phyloP scores from a whole-genome alignment of 2,797 vertebrate genomes.

The Hypotaenidia okinawae region DNA sequence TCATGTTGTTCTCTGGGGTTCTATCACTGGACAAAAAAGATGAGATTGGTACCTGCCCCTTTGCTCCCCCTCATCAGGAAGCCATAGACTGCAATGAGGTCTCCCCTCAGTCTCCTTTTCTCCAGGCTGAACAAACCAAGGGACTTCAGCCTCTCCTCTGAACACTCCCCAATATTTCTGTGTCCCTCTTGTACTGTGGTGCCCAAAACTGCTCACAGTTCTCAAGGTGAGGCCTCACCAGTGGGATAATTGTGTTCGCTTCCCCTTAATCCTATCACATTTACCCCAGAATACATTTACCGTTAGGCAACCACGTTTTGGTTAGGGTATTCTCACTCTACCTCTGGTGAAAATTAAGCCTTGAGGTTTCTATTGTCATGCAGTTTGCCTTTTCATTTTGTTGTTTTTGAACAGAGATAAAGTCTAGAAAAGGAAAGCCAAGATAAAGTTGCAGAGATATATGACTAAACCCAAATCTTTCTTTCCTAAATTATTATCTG shows the following conservation, averaged over 20 bases:
- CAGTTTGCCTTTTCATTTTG: background rate
- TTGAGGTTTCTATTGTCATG: background rate
- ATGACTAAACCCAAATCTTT: slow-evolving; percentile 49
- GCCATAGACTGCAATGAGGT: too few species aligned
- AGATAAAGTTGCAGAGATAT: slow-evolving; percentile 43
- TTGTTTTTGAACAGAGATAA: slow-evolving; percentile 41
- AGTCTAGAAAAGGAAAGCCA: slow-evolving; percentile 18
- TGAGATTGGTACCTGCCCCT: too few species aligned
- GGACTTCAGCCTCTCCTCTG: too few species aligned
- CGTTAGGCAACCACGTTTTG: background rate
- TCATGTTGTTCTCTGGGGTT: too few species aligned
- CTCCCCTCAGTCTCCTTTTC: too few species aligned
- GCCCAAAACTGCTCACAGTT: too few species aligned
- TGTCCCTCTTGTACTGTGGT: too few species aligned
- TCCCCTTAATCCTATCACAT: background rate
- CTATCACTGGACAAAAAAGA: too few species aligned
- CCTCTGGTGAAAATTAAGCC: background rate
- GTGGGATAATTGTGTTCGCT: background rate
- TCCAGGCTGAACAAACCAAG: too few species aligned
- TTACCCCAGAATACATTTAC: background rate
- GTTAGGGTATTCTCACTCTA: background rate
- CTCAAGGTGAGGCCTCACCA: too few species aligned
- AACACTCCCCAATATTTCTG: too few species aligned
- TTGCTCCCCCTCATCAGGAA: too few species aligned
- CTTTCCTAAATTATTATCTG: slow-evolving; percentile 51